Base-by-base conservation (phyloP, 2,888 invertebrate genomes). In the Orthonychiurus folsomi region DNA sequence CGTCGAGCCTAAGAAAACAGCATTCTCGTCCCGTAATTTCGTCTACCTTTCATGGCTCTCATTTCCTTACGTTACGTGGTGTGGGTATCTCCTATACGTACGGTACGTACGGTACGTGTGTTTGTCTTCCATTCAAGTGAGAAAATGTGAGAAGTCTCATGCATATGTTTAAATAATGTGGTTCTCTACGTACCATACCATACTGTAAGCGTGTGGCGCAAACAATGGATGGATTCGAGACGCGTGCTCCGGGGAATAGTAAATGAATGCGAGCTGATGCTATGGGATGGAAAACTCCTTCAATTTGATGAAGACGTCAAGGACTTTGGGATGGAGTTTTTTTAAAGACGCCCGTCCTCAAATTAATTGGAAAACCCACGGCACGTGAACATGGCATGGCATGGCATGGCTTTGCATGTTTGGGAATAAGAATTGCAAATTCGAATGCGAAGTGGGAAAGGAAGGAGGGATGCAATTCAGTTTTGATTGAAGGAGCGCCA, bases 1-100 rank as follows among this genome's bases (percentile, higher is more conserved):
- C 62, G 64, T 68, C 37, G 15, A 37, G 65, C 61, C 67, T 63
- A 65, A 64, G 65, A 64, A 67, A 65, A 67, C 65, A 59, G 64
- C 56, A 58, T 53, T 60, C 56, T 60, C 59, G 47, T 15, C 59
- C 53, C 59, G 59, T 52, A 59, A 59, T 37, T 37, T 37, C 37
- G 15, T 37, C 37, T 37, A 37, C 37, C 37, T 37, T 37, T 37
- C 37, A 15, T 37, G 15, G 37, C 5, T 5, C 37, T 15, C 37
- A 37, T 15, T 15, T 15, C 37, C 9, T 37, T 37, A 37, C 15
- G 15, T 37, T 37, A 37, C n/a, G n/a, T n/a, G n/a, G n/a, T n/a
- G n/a, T n/a, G n/a, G n/a, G n/a, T n/a, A n/a, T n/a, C n/a, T n/a
- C n/a, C n/a, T n/a, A n/a, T n/a, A n/a, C n/a, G n/a, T n/a, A n/a